phyloP scores from a whole-genome alignment of 2,888 invertebrate genomes.

The Temnothorax rugatulus region DNA sequence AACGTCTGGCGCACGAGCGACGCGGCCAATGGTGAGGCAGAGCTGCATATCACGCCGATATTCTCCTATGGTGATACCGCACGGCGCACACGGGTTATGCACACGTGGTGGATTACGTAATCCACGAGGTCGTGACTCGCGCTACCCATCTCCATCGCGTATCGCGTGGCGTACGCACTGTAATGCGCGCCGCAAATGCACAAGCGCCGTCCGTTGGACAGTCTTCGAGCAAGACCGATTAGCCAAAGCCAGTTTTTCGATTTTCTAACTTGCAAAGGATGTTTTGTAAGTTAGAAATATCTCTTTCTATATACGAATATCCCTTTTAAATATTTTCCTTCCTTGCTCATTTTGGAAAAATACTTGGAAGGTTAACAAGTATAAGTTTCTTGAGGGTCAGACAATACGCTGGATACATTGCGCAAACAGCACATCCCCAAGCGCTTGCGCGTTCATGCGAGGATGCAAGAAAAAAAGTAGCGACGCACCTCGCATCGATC shows the following conservation, averaged over 20 bases:
- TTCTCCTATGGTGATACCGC: constrained; percentile 51
- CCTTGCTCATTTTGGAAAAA: neutral
- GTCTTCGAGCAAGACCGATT: neutral
- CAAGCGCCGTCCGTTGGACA: neutral
- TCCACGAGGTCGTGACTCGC: constrained; percentile 73
- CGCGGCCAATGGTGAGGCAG: constrained; percentile 35
- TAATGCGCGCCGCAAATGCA: constrained; percentile 20
- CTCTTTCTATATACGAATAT: neutral
- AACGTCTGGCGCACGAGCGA: constrained; percentile 21
- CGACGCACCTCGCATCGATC: constrained; percentile 58
- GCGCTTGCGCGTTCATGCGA: neutral
- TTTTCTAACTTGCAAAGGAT: neutral
- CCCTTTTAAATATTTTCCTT: neutral
- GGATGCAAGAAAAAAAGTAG: constrained; percentile 3
- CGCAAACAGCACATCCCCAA: neutral
- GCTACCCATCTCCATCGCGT: constrained; percentile 63
- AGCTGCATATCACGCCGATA: constrained; percentile 56
- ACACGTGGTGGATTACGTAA: constrained; percentile 70
- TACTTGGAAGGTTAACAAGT: neutral
- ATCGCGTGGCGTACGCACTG: constrained; percentile 59
- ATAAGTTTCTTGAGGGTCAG: neutral
- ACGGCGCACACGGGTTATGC: constrained; percentile 27
- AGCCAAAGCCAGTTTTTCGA: neutral
- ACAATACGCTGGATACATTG: neutral
- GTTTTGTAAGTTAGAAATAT: no score